These are phyloP conservation scores for Sphaerodactylus townsendi DNA, from an alignment of 2,113 vertebrate genomes.

Conservation along the genomic window DNA sequence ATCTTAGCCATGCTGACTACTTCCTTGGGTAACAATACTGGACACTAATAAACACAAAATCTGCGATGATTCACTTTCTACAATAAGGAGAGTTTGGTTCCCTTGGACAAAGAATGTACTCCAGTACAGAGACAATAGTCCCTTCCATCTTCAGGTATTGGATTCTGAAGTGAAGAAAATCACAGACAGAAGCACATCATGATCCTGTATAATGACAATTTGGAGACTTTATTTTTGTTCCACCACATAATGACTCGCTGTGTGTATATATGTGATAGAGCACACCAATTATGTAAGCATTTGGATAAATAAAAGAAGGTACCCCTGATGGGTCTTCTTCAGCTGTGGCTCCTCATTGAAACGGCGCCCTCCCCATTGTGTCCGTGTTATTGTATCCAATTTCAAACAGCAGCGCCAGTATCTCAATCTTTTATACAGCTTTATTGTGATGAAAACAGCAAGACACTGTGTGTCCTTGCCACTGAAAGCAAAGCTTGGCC, in stretches of 20 bases:
- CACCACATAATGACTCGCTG: slow-evolving; percentile 1
- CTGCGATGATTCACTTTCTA: background rate
- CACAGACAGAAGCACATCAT: slow-evolving; percentile 1
- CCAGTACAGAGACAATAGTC: slow-evolving; percentile 10
- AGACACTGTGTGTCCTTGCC: background rate
- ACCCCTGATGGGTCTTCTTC: background rate
- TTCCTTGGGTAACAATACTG: background rate
- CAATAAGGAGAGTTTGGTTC: background rate
- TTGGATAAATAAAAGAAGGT: background rate
- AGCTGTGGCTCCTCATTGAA: slow-evolving; percentile 15
- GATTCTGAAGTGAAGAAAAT: slow-evolving; percentile 2
- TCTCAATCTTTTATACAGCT: slow-evolving; percentile 7
- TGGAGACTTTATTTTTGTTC: slow-evolving; percentile 9
- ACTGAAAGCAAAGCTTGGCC: slow-evolving; percentile 31
- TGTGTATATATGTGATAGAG: slow-evolving; percentile 11
- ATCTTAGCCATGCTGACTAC: background rate
- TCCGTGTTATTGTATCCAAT: background rate
- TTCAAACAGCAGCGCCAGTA: background rate
- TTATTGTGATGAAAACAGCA: slow-evolving; percentile 26
- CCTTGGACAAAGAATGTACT: background rate
- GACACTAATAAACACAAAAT: background rate
- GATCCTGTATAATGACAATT: background rate
- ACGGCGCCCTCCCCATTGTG: background rate
- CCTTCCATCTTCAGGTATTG: slow-evolving; percentile 1
- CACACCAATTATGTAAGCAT: background rate